Evolutionary conservation across 2,888 invertebrate species (phyloP), one percentile per base, ranked within the genome.

Genomic region (Perizoma flavofasciatum): DNA sequence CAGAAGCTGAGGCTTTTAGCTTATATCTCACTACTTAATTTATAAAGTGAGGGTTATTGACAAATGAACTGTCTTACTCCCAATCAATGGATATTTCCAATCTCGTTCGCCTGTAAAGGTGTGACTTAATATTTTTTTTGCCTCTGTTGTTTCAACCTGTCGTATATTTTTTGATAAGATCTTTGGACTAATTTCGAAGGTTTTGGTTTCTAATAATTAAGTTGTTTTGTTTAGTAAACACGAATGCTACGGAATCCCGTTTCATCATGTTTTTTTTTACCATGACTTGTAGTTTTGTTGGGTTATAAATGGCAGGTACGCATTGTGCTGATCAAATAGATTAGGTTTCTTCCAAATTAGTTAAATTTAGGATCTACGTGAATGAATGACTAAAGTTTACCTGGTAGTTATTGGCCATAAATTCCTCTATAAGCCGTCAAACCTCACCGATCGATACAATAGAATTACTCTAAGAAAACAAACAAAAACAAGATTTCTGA

Each of bases 401-500:
- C 47, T 52, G 48, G 47, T 6, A 37, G 39, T 49, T 39, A 52
- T 40, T 48, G 53, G 41, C 59, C 55, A 61, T 63, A 66, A 61
- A 63, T 64, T 64, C 49, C 41, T 37, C 55, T 46, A 40, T 65
- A 67, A 67, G 61, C 67, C 60, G 62, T 64, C 61, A 61, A 67
- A 65, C 61, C 49, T 59, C 41, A 56, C 65, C 71, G 60, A 68
- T 66, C 70, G 58, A 70, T 72, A 88, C 84, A 88, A 89, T 83
- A 81, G 88, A 81, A 82, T 87, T 83, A 86, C 70, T 63, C 67
- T 85, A 90, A 90, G 89, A 88, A 91, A 89, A 91, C 87, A 92
- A 91, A 91, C 90, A 92, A 91, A 88, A 89, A 91, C 89, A 89
- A 86, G 87, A 86, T 92, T 91, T 88, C 84, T 78, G 65, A 82